Base-by-base conservation (phyloP, 2,888 invertebrate genomes). In the Sepiola atlantica region DNA sequence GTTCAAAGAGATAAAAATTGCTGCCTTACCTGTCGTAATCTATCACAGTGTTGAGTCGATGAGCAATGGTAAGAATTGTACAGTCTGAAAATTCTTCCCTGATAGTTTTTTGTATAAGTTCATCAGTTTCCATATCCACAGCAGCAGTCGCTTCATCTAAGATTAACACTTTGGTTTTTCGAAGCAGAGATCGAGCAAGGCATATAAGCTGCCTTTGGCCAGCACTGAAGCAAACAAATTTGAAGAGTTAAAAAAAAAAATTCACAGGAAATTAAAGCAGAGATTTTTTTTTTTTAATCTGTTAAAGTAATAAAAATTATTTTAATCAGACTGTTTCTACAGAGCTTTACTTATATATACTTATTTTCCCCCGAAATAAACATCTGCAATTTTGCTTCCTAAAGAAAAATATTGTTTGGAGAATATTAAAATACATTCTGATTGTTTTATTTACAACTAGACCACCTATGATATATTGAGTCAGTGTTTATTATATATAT, bases 151-250 rank as follows among this genome's bases (percentile, higher is more conserved):
- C 97, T 92, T 97, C 96, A 95, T 97, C 97, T 94, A 97, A 95
- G 6, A 97, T 95, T 94, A 98, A 96, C 94, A 98, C 97, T 97
- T 98, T 98, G 16, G 98, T 99, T 97, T 99, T 99, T 94, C 98
- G 98, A 94, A 99, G 98, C 96, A 99, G 97, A 32, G 99, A 98
- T 96, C 99, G 98, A 94, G 98, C 98, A 96, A 99, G 98, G 96
- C 99, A 99, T 95, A 99, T 98, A 95, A 99, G 98, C 97, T 99
- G 99, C n/a, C 99, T 98, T 97, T 99, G 99, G 0, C 99, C 99
- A 95, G 99, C 98, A 94, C 99, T 99, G 96, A n/a, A 95, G 95
- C 91, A 32, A 91, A 93, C 35, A 35, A 55, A 55, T 77, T n/a
- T n/a, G 16, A n/a, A n/a, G 3, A 10, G 16, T n/a, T 1, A 18